Evolutionary conservation across 2,888 invertebrate species (phyloP), one percentile per base, ranked within the genome.

Genomic region (Sepiola atlantica): DNA sequence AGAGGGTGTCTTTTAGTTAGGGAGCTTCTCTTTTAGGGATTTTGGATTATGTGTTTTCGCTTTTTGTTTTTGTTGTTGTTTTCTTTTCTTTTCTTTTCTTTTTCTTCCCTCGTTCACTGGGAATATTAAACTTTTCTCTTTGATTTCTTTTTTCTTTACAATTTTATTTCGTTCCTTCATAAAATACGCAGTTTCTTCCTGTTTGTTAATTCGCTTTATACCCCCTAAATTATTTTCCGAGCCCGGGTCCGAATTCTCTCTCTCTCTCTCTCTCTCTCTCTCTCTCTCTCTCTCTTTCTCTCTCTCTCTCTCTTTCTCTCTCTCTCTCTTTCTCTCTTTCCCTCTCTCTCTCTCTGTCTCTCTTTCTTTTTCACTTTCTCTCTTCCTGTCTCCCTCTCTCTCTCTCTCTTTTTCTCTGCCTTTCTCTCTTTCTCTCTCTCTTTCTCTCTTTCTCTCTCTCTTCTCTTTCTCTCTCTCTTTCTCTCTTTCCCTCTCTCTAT

Each of bases 221-320:
- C 8, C 45, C 8, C 45, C 2, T 2, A 45, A 45, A 45, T 45
- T 45, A 45, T 45, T 45, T 45, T 45, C 45, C 45, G 45, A 4
- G 45, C 8, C 45, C 45, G 24, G 2, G 24, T 61, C 28, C 28
- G n/a, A n/a, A n/a, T n/a, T n/a, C n/a, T n/a, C n/a, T 18, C 14
- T 18, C 18, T 24, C 14, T 24, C 24, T 18, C 14, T 61, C 18
- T 61, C 2, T 18, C 24, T 61, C 14, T 1, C 20, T 18, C 20
- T 18, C 61, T 0, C 77, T 18, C n/a, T n/a, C 0, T 14, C 8
- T 77, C 10, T n/a, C n/a, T n/a, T 16, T n/a, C 8, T 10, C n/a
- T n/a, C 77, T n/a, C n/a, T 77, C n/a, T 77, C 61, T 61, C 61
- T 61, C n/a, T 77, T n/a, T 77, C 77, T 77, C 77, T 77, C 77